Percentiles rank a stretch among this genome's conserved stretches.
Conservation (phyloP, 2,888 invertebrate genomes). For the Blastobasis adustella region DNA sequence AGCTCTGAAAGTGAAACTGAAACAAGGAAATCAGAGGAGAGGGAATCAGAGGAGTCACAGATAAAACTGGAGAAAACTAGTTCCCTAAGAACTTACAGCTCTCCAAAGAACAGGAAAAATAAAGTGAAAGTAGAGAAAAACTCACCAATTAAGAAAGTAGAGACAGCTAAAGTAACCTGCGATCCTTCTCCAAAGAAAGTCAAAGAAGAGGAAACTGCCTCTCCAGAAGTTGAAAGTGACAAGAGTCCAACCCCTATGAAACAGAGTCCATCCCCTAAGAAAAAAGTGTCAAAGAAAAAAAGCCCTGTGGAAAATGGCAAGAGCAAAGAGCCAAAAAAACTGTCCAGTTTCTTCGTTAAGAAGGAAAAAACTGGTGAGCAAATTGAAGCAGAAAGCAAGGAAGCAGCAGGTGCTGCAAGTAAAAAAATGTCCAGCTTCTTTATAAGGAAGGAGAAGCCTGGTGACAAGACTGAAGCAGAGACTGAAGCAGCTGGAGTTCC, state of each 20-base stretch:
- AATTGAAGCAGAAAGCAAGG: slow-evolving; percentile 1
- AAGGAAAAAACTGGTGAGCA: background rate
- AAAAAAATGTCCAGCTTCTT: background rate
- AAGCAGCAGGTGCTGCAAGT: background rate
- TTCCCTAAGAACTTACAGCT: slow-evolving; percentile 41
- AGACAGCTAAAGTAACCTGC: slow-evolving; percentile 9
- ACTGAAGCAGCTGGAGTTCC: slow-evolving; percentile 20
- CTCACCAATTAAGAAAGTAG: slow-evolving; percentile 13
- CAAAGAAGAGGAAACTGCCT: slow-evolving; percentile 4
- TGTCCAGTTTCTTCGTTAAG: background rate
- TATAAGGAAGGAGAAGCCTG: slow-evolving; percentile 8
- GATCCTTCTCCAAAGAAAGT: slow-evolving; percentile 5
- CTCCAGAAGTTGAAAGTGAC: background rate
- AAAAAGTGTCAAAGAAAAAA: background rate
- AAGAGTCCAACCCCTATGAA: background rate
- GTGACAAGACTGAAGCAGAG: slow-evolving; percentile 13
- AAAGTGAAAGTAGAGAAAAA: slow-evolving; percentile 18
- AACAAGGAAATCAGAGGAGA: slow-evolving; percentile 12
- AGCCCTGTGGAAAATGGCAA: background rate
- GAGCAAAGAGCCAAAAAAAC: background rate
- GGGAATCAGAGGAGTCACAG: slow-evolving; percentile 19
- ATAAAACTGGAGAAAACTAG: slow-evolving; percentile 31
- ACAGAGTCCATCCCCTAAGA: background rate
- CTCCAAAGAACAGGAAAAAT: slow-evolving; percentile 39
- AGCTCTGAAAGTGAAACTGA: slow-evolving; percentile 55